Base-by-base conservation (phyloP, 2,888 invertebrate species). In the Cephus runcator region DNA sequence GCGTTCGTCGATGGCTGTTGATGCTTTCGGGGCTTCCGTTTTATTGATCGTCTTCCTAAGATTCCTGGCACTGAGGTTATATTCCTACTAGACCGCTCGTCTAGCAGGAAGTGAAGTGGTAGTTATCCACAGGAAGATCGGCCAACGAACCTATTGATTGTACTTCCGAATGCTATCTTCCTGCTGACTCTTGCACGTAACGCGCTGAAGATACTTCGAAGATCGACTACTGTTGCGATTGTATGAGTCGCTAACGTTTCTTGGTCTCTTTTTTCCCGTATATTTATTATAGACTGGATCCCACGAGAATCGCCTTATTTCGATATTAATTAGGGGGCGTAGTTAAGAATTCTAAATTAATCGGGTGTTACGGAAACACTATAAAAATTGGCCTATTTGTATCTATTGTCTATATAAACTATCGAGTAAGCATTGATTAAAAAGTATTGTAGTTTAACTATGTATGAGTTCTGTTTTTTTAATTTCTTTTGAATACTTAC, bases 21-120 rank as follows among this genome's bases (percentile, higher is more conserved):
- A 71, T 71, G 71, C 79, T 78, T 73, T 80, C 74, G 76, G 36
- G 73, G 80, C 81, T 71, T 81, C 78, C 79, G 69, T 77, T 79
- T 83, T 86, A 86, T 86, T 86, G 85, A 86, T 86, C 86, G 83
- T 81, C 83, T 82, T 81, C 79, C 77, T 80, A 84, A 84, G 85
- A 85, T 85, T 86, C 81, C 84, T 86, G 87, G 84, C 87, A 86
- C 82, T 82, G 82, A 81, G 80, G 83, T 83, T 81, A 80, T 81
- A 80, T 81, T 82, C 78, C 83, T 85, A 77, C 79, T 80, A 82
- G 85, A 85, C 82, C 82, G 81, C 82, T 82, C 81, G 85, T 83
- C 81, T 81, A 81, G 82, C 82, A 82, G 85, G 81, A 83, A 85
- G 77, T 81, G 77, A 81, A 85, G 83, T 83, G 79, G 81, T 83